Evolutionary conservation across 2,888 invertebrate genomes (phyloP).

Genomic region (Megaustenia siamemsis): DNA sequence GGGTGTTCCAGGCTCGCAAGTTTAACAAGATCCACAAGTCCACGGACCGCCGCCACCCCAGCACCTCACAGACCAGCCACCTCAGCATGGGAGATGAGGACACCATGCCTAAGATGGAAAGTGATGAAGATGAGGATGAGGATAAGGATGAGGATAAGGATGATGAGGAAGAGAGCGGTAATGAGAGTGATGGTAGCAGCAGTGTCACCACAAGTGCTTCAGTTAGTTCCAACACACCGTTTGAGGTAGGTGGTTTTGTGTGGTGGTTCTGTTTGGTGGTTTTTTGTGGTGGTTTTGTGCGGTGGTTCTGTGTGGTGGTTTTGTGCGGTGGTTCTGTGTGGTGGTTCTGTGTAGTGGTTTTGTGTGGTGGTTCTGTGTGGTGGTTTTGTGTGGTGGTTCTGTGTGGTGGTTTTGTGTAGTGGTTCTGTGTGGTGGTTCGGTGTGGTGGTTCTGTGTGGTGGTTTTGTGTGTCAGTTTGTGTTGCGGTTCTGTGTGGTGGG

Average conservation of each 20-base stretch:
- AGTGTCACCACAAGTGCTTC: constrained; percentile 44
- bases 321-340: too few species aligned
- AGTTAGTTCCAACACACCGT: constrained; percentile 75
- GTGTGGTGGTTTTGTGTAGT: too few species aligned
- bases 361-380: too few species aligned
- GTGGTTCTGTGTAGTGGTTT: too few species aligned
- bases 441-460: too few species aligned
- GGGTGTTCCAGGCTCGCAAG: constrained; percentile 70
- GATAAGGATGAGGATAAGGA: constrained; percentile 74
- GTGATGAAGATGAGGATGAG: constrained; percentile 73
- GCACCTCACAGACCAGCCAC: constrained; percentile 21
- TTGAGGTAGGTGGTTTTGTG: constrained; percentile 51
- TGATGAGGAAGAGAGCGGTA: constrained; percentile 86
- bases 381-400: too few species aligned
- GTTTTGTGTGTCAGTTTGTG: too few species aligned
- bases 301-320: too few species aligned
- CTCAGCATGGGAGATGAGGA: constrained; percentile 61
- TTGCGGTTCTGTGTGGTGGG: too few species aligned
- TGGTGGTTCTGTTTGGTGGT: too few species aligned
- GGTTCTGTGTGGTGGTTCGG: too few species aligned
- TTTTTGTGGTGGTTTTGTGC: too few species aligned
- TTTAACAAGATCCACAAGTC: constrained; percentile 62
- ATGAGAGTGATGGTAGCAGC: constrained; percentile 84
- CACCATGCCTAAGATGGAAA: constrained; percentile 62
- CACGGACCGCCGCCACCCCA: constrained; percentile 37